Conservation (phyloP, 2,113 vertebrate genomes). For the Merops nubicus region DNA sequence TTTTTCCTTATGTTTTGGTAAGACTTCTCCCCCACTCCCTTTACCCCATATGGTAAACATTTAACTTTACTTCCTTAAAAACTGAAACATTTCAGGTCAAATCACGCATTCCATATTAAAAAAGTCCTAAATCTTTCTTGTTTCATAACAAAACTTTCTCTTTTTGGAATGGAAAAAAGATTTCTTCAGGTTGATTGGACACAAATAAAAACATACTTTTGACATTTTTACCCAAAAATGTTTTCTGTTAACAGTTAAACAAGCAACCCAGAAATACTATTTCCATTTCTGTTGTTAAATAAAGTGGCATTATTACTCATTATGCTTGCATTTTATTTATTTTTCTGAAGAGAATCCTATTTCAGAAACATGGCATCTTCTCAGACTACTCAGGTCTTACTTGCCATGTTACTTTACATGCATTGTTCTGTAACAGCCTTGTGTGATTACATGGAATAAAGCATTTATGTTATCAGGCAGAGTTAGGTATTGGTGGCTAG, state of each 20-base stretch:
- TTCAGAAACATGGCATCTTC: background rate
- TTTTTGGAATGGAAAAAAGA: rapidly evolving
- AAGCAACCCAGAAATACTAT: background rate
- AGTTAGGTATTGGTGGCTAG: background rate
- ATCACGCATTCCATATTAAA: background rate
- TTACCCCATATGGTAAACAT: rapidly evolving
- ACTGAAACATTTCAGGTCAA: background rate
- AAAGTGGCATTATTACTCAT: background rate
- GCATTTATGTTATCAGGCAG: background rate
- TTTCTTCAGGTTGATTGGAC: background rate
- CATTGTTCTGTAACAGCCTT: background rate
- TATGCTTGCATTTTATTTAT: background rate
- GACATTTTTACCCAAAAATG: background rate
- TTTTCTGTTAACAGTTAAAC: background rate
- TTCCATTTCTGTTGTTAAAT: background rate
- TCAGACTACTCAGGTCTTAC: background rate
- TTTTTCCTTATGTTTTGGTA: background rate
- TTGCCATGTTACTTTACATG: background rate
- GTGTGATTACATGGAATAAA: background rate
- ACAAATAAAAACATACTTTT: background rate
- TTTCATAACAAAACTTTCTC: background rate
- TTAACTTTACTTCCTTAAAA: background rate
- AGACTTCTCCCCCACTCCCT: rapidly evolving
- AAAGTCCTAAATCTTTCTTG: no score
- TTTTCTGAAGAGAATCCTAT: background rate